Evolutionary conservation across 2,797 vertebrate species (phyloP).

Genomic region (Nasua narica): DNA sequence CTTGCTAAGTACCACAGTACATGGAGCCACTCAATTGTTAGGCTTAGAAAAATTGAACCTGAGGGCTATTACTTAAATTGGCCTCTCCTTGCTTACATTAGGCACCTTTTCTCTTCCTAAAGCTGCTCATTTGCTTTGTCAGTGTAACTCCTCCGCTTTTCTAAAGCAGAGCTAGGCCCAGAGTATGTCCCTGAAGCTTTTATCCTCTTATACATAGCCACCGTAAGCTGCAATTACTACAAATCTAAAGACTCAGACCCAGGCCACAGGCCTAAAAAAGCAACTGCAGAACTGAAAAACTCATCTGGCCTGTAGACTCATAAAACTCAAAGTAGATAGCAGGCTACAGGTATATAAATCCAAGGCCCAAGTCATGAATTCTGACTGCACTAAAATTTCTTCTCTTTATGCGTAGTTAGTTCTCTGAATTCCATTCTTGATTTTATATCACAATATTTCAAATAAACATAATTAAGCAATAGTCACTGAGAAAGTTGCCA

Average conservation of each 20-base stretch:
- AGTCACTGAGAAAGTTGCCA: neutral
- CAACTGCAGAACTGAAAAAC: neutral
- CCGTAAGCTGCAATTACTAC: neutral
- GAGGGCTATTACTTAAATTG: neutral
- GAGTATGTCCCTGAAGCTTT: neutral
- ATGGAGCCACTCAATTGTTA: neutral
- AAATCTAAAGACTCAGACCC: too few species aligned
- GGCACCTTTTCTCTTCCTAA: neutral
- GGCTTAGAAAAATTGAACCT: neutral
- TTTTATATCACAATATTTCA: neutral
- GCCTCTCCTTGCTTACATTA: neutral
- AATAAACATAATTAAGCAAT: neutral
- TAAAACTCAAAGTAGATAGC: neutral
- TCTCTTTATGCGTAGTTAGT: neutral
- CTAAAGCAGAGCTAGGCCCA: neutral
- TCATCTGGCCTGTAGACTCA: neutral
- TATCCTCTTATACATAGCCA: neutral
- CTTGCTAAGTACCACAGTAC: neutral
- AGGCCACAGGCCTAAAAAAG: too few species aligned
- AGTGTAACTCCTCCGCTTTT: fast-evolving
- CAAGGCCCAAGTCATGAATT: neutral
- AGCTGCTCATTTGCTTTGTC: neutral
- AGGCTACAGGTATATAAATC: neutral
- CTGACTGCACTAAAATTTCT: neutral
- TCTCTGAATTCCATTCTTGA: neutral